Base-by-base conservation (phyloP, 2,113 vertebrate genomes). In the Pomatorhinus ruficollis region DNA sequence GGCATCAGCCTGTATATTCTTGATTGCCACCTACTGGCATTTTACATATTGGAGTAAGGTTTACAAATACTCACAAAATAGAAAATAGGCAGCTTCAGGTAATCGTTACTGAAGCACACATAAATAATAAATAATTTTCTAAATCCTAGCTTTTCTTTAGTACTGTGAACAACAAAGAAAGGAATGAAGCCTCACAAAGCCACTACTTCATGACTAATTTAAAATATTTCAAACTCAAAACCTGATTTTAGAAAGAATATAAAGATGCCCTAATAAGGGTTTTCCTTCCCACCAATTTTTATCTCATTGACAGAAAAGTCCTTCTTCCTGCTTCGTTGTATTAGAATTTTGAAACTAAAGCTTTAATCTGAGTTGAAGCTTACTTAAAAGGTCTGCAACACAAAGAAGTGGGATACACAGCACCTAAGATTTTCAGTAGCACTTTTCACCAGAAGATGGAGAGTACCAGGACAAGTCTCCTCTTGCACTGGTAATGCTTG, bases 1-100 rank as follows among this genome's bases (percentile, higher is more conserved):
- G 47, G 52, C 54, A 90, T 24, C 39, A 74, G 47, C 45, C 66
- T 83, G 42, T 28, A 24, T 77, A 70, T 80, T 94, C 91, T 90
- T 86, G 70, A 87, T 95, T 97, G 95, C 89, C 93, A 96, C 82
- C 95, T 96, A 89, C 94, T 95, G 95, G 85, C 53, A 89, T 72
- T 82, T 69, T n/a, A 69, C 28, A 3, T 87, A 53, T 40, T 76
- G 87, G 64, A 93, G 27, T 39, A 75, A 78, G n/a, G 14, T 45
- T 81, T 71, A 59, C 40, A 89, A 72, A 76, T 50, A 30, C 0
- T 1, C 49, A 82, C 27, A 16, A 40, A 70, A 31, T 3, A 63
- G 21, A 87, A 87, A 83, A 13, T 5, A 83, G n/a, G 30, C 4
- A 80, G 54, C 54, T 71, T 89, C 40, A n/a, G 40, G 39, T 63